Evolutionary conservation across 2,888 invertebrate genomes (phyloP), one percentile per base, ranked within the genome.

Genomic region (Pachliopta kotzebuea): DNA sequence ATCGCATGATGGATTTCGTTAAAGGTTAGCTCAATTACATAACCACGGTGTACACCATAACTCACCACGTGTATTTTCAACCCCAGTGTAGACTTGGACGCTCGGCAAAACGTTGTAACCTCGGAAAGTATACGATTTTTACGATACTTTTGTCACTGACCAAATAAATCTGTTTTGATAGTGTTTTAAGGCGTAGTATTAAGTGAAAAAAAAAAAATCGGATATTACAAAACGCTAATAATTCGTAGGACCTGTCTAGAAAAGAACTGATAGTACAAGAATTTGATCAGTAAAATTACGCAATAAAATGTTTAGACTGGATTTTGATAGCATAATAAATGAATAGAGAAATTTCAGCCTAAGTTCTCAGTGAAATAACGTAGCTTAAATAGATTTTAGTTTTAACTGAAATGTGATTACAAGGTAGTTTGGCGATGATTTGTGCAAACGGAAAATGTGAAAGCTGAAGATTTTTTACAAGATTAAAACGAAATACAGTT

Each of bases 1-100:
- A 52, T 70, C 69, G 76, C 76, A 77, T 71, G 77, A 83, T 84
- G 76, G 78, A 79, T 83, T 65, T 54, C 37, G 56, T 65, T 65
- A 31, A 60, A 45, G n/a, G 31, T 60, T 58, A 65, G 61, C 58
- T 65, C 61, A 65, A 61, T 49, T 49, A 23, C 57, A 61, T 24
- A 37, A 53, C 53, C 52, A 56, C 64, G 59, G 57, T 58, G 55
- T 58, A 54, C 18, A 37, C 29, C 50, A 49, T 21, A 59, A 59
- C 49, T 37, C n/a, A 66, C 63, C 29, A 54, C 2, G 50, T 23
- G 58, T 55, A 60, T 54, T 55, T 54, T 55, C 59, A 59, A 42
- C 31, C 21, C 45, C 54, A 7, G 23, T 42, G 63, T 59, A 63
- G 59, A 59, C 63, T 59, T 54, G 2, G 21, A 14, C 53, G 42